Evolutionary conservation across 2,888 invertebrate genomes (phyloP).

Genomic region (Anarsia innoxiella): DNA sequence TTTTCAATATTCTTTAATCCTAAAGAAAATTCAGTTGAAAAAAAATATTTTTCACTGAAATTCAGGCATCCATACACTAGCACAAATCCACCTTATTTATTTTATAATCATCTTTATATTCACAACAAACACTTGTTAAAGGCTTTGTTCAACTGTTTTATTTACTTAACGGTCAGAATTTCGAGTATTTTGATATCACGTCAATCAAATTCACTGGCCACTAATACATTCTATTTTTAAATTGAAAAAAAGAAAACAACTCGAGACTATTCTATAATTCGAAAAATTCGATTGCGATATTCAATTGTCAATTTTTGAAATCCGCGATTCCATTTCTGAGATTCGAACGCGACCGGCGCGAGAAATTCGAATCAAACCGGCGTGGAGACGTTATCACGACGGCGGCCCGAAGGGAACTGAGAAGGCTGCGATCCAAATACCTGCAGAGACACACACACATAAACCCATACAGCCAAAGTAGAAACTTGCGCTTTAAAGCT

Average conservation of each 20-base stretch:
- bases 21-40: background rate
- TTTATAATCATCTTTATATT: too few relatives aligned
- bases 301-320: conserved; percentile 1
- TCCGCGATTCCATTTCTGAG: conserved; percentile 1
- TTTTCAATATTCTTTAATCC: too few relatives aligned
- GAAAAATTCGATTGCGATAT: background rate
- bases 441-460: conserved; percentile 68
- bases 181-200: conserved; percentile 9
- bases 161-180: conserved; percentile 10
- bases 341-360: conserved; percentile 7
- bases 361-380: conserved; percentile 2
- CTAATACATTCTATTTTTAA: too few relatives aligned
- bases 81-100: too few relatives aligned
- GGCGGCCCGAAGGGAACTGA: conserved; percentile 59
- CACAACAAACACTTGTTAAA: conserved; percentile 7
- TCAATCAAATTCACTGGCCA: conserved; percentile 11
- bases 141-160: conserved; percentile 6
- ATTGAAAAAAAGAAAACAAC: background rate
- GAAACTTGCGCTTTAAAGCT: conserved; percentile 61
- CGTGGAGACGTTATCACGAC: conserved; percentile 27
- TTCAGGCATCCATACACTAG: conserved; percentile 10
- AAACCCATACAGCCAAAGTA: conserved; percentile 41
- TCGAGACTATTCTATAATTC: background rate
- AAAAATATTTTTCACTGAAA: background rate
- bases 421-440: conserved; percentile 46